Percentiles rank a stretch among this genome's conserved stretches.
Conservation (phyloP, 2,888 invertebrate species). For the Phalangium opilio region DNA sequence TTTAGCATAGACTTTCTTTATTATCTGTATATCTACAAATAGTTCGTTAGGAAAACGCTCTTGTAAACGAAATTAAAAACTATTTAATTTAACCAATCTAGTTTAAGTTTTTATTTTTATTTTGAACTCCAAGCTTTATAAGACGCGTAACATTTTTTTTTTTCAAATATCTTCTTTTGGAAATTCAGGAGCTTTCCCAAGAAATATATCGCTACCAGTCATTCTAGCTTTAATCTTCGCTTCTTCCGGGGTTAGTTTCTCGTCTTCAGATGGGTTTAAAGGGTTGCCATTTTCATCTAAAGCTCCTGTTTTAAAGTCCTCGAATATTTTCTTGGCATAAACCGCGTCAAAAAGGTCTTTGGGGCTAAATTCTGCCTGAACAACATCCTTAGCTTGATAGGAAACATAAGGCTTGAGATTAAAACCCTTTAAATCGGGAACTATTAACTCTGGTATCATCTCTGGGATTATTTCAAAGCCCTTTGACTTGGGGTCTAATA, state of each 20-base stretch:
- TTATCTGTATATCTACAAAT: too few species aligned
- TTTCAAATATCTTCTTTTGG: too few species aligned
- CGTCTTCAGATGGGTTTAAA: conserved; percentile 52
- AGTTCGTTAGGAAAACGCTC: too few species aligned
- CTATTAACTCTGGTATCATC: conserved; percentile 79
- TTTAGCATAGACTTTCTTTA: conserved; percentile 2
- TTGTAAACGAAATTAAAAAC: too few species aligned
- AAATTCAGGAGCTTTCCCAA: too few species aligned
- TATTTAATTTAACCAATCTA: too few species aligned
- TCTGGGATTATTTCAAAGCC: conserved; percentile 45
- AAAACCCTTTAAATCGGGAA: conserved; percentile 71
- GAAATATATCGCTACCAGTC: conserved; percentile 69
- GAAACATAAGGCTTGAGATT: conserved; percentile 86
- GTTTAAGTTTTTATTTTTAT: too few species aligned
- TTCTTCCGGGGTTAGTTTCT: conserved; percentile 52
- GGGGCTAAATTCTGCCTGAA: conserved; percentile 66
- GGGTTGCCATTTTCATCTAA: conserved; percentile 52
- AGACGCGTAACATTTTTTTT: too few species aligned
- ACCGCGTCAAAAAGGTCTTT: conserved; percentile 33
- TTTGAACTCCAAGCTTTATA: too few species aligned
- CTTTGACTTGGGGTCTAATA: not conserved
- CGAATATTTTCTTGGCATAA: conserved; percentile 16
- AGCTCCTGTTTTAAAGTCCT: conserved; percentile 38
- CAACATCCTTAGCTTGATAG: conserved; percentile 57
- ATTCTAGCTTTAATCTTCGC: conserved; percentile 51